Percentiles rank a stretch among this genome's conserved stretches.
Evolutionary conservation across 2,888 invertebrate genomes (phyloP).

Genomic region (Xestobium rufovillosum): DNA sequence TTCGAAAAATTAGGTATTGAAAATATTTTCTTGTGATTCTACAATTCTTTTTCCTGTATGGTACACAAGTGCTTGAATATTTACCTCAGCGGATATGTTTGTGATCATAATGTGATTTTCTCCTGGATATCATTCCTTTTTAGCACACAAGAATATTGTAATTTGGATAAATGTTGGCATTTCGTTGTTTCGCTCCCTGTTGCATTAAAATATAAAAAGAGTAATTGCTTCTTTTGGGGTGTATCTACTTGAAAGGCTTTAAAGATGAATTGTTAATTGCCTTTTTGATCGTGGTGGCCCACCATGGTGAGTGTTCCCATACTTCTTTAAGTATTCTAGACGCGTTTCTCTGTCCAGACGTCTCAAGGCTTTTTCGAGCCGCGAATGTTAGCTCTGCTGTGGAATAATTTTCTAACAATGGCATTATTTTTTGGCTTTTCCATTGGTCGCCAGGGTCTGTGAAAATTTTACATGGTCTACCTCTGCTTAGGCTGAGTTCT

Average conservation of each 20-base stretch:
- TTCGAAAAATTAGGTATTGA: conserved; percentile 11
- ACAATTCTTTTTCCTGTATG: conserved; percentile 13
- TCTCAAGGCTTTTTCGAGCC: conserved; percentile 12
- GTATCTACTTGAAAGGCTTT: conserved; percentile 5
- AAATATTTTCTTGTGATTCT: too few relatives aligned
- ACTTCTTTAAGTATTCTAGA: conserved; percentile 7
- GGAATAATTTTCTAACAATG: conserved; percentile 12
- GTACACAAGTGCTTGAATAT: conserved; percentile 14
- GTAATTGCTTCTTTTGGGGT: conserved; percentile 7
- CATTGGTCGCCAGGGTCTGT: conserved; percentile 10
- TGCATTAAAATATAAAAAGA: too few relatives aligned
- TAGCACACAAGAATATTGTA: too few relatives aligned
- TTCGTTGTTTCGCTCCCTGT: too few relatives aligned
- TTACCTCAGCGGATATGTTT: conserved; percentile 13
- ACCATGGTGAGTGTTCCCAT: too few relatives aligned
- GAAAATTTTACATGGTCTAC: conserved; percentile 3
- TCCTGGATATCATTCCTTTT: conserved; percentile 14
- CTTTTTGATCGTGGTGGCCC: conserved; percentile 9
- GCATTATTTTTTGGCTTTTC: conserved; percentile 13
- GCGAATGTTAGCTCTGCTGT: conserved; percentile 13
- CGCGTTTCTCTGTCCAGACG: conserved; percentile 13
- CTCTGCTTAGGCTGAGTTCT: too few relatives aligned
- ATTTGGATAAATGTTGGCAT: too few relatives aligned
- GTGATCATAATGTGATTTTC: conserved; percentile 10
- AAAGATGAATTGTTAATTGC: conserved; percentile 2